Conservation (phyloP, 2,888 invertebrate genomes). For the Gymnocheta viridis region DNA sequence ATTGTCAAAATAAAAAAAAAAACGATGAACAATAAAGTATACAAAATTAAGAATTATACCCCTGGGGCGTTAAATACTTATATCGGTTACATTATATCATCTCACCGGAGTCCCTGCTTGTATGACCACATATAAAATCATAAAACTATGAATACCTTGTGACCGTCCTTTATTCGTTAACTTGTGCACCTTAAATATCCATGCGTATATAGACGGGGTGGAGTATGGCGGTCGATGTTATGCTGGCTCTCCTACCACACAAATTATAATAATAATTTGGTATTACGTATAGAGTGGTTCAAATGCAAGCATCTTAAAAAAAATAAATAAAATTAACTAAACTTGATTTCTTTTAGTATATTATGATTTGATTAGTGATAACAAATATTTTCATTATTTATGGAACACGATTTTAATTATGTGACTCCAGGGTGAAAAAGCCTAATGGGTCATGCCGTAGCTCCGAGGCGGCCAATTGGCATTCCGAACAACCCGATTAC, state of each 20-base stretch:
- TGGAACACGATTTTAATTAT: no score
- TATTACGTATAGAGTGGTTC: no score
- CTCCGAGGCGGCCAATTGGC: no score
- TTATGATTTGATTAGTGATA: no score
- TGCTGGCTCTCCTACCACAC: conserved; percentile 20
- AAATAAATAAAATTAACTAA: no score
- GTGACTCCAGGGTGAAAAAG: no score
- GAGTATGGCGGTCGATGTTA: conserved; percentile 53
- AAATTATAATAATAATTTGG: conserved; percentile 27
- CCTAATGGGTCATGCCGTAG: no score
- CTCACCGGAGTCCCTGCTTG: conserved; percentile 13
- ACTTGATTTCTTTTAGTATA: no score
- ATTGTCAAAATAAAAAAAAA: conserved; percentile 71
- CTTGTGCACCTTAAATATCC: conserved; percentile 18
- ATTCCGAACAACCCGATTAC: no score
- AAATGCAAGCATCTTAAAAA: no score
- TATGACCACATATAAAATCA: conserved; percentile 68
- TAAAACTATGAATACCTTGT: conserved; percentile 56
- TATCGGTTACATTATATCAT: conserved; percentile 72
- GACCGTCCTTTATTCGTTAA: conserved; percentile 47
- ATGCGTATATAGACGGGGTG: background rate
- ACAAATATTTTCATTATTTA: no score
- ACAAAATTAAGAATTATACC: conserved; percentile 78
- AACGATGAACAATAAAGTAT: conserved; percentile 21
- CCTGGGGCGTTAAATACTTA: conserved; percentile 75